These are phyloP conservation scores for Chrysolophus pictus DNA, from an alignment of 2,797 vertebrate genomes.

Conservation along the genomic window DNA sequence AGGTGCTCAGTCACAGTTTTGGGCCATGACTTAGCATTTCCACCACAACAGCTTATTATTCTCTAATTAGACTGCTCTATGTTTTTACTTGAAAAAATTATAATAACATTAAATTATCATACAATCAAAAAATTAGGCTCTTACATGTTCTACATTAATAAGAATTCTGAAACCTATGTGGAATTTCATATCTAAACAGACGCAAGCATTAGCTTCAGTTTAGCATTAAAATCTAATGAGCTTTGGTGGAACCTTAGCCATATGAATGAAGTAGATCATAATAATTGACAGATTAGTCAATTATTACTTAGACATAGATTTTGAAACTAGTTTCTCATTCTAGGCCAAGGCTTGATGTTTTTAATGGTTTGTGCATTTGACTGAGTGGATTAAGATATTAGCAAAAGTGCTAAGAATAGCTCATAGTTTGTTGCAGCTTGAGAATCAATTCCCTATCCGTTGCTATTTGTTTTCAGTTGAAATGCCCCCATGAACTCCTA, in stretches of 20 bases:
- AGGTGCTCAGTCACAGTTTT: no score
- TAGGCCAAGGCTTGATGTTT: not conserved
- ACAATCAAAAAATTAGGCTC: not conserved
- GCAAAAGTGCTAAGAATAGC: not conserved
- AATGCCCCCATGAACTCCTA: not conserved
- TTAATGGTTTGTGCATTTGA: not conserved
- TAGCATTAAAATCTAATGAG: not conserved
- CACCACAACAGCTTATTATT: not conserved
- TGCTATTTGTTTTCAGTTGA: not conserved
- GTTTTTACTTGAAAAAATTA: not conserved
- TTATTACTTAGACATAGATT: not conserved
- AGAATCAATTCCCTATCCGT: not conserved
- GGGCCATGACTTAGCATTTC: no score
- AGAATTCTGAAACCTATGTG: not conserved
- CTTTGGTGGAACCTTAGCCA: not conserved
- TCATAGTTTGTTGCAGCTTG: not conserved
- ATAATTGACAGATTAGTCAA: not conserved
- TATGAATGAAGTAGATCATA: not conserved
- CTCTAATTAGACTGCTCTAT: not conserved
- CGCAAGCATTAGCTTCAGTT: not conserved
- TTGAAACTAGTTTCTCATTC: not conserved
- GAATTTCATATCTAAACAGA: not conserved
- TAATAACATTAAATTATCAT: not conserved
- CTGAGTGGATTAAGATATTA: not conserved
- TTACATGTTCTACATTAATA: not conserved